Evolutionary conservation across 2,888 invertebrate genomes (phyloP).

Genomic region (Habroteleia sp.): DNA sequence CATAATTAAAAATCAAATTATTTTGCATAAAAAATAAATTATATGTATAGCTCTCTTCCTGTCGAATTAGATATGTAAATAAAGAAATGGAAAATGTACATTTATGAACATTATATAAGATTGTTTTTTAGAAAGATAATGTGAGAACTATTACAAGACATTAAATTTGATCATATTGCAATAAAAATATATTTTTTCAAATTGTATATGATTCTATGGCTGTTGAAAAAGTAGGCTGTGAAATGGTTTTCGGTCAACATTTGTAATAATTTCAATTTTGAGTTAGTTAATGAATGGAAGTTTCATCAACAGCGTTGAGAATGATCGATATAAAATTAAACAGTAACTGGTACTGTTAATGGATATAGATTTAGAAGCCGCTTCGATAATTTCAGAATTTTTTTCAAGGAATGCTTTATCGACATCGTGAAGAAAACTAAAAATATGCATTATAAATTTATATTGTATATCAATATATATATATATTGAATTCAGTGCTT

Average conservation of each 20-base stretch:
- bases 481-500: too few species aligned
- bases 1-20: too few species aligned
- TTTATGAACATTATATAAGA: not conserved
- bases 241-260: not conserved
- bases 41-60: too few species aligned
- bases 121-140: too few species aligned
- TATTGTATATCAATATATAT: too few species aligned
- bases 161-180: too few species aligned
- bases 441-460: slow-evolving; percentile 21
- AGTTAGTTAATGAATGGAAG: slow-evolving; percentile 3
- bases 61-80: too few species aligned
- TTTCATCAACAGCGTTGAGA: slow-evolving; percentile 14
- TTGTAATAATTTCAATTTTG: slow-evolving; percentile 24
- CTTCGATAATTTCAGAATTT: slow-evolving; percentile 26
- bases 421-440: slow-evolving; percentile 15
- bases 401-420: slow-evolving; percentile 30
- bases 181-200: too few species aligned
- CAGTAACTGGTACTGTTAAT: slow-evolving; percentile 27
- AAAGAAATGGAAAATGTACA: not conserved
- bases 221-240: slow-evolving; percentile 4
- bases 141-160: too few species aligned
- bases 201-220: too few species aligned
- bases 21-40: too few species aligned
- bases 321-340: slow-evolving; percentile 9
- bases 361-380: slow-evolving; percentile 25